Conservation (phyloP, 2,113 vertebrate genomes). For the Coptodon bakossiorum region DNA sequence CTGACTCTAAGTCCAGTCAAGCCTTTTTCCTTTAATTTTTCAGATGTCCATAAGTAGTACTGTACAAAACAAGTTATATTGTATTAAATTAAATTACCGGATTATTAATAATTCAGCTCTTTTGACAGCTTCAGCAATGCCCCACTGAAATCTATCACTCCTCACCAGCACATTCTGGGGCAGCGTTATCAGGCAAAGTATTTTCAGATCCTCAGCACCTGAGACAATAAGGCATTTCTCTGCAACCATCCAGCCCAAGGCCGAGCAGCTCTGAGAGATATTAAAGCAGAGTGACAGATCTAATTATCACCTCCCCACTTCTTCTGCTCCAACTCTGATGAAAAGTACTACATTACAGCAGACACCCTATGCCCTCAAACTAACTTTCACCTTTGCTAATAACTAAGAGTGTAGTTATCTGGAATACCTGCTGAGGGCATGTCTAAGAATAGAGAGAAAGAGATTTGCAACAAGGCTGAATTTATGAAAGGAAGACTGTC, state of each 20-base stretch:
- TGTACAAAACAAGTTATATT: background rate
- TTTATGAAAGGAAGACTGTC: constrained; percentile 33
- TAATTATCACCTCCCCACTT: constrained; percentile 60
- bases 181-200: background rate
- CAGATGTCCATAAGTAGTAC: background rate
- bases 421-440: constrained; percentile 44
- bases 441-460: constrained; percentile 35
- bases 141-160: constrained; percentile 26
- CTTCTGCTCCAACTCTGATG: constrained; percentile 33
- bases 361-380: constrained; percentile 50
- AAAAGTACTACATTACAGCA: constrained; percentile 39
- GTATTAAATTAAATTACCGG: background rate
- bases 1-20: background rate
- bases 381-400: constrained; percentile 59
- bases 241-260: constrained; percentile 26
- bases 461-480: constrained; percentile 39
- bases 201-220: constrained; percentile 10
- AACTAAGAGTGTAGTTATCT: constrained; percentile 45
- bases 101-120: background rate
- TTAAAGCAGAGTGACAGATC: constrained; percentile 67
- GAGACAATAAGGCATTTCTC: constrained; percentile 56
- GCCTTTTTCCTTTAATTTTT: background rate
- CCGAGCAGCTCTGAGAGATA: constrained; percentile 28
- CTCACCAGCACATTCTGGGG: constrained; percentile 38
- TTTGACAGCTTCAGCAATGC: background rate